Base-by-base conservation (phyloP, 2,113 vertebrate genomes). In the Thermophis baileyi region DNA sequence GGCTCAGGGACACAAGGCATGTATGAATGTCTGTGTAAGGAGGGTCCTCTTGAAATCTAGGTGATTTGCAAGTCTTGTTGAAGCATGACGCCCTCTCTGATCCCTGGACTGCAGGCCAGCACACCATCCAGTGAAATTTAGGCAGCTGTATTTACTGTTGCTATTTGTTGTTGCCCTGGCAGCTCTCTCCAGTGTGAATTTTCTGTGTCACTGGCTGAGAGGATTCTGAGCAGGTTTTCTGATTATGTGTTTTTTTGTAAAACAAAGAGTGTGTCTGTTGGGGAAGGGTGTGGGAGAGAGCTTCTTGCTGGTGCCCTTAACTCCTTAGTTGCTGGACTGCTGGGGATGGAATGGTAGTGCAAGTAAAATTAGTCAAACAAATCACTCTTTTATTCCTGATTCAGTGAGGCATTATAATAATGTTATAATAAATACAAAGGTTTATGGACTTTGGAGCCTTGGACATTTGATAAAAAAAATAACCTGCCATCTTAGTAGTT, bases 121-220 rank as follows among this genome's bases (percentile, higher is more conserved):
- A 93, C 96, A 94, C 51, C 93, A 91, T 91, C 93, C 92, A 24
- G 92, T 93, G 69, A 94, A 96, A 95, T 93, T 91, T 94, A 40
- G 88, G 98, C 98, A 98, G 98, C 98, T 98, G 98, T 98, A 98
- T 98, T 98, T 99, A 98, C 98, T 96, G 98, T 97, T 97, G 98
- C 98, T 98, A 97, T 98, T 99, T 98, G 98, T 98, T 98, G 98
- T 98, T 98, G 95, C 98, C 98, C 98, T 97, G 98, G 98, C 98
- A 98, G 98, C 98, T 97, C 96, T 94, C 16, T 93, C 14, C 96
- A 97, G 98, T 98, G 98, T 98, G 98, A 98, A 98, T 98, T 99
- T 98, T 98, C 98, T 98, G 98, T 99, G 98, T 99, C 98, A 98
- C 97, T 98, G 98, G 97, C 96, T 98, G 97, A 97, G 98, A 98